Conservation (phyloP, 2,888 invertebrate species). For the Acleris emargana region DNA sequence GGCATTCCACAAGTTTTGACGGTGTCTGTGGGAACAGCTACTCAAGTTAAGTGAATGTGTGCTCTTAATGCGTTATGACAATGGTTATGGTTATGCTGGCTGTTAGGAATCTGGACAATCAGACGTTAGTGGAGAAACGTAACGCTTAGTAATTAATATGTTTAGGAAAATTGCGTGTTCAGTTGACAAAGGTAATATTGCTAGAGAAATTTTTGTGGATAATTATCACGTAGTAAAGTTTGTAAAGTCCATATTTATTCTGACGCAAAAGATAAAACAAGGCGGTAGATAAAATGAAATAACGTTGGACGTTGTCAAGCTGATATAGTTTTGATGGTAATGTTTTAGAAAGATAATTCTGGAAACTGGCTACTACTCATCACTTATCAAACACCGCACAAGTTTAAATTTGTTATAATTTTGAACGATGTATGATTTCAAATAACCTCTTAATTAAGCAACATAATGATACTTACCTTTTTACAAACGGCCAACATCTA, state of each 20-base stretch:
- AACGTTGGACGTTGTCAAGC: too few relatives aligned
- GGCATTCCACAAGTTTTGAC: conserved; percentile 7
- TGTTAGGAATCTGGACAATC: conserved; percentile 14
- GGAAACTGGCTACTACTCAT: too few relatives aligned
- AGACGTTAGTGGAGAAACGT: background rate
- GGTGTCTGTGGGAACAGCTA: conserved; percentile 2
- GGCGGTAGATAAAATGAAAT: too few relatives aligned
- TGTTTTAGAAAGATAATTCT: too few relatives aligned
- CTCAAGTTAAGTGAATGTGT: conserved; percentile 11
- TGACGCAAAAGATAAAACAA: background rate
- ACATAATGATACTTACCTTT: conserved; percentile 75
- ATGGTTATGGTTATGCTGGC: conserved; percentile 7
- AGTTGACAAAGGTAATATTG: too few relatives aligned
- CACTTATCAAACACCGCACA: too few relatives aligned
- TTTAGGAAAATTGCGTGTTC: background rate
- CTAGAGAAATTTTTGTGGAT: too few relatives aligned
- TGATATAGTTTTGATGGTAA: too few relatives aligned
- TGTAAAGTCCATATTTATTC: background rate
- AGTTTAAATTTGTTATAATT: too few relatives aligned
- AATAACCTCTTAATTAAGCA: too few relatives aligned
- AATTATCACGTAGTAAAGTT: too few relatives aligned
- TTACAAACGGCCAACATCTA: conserved; percentile 89
- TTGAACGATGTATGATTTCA: too few relatives aligned
- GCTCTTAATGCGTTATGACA: conserved; percentile 6
- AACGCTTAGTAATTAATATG: background rate